Evolutionary conservation across 2,113 vertebrate species (phyloP).

Genomic region (Syngnathus floridae): DNA sequence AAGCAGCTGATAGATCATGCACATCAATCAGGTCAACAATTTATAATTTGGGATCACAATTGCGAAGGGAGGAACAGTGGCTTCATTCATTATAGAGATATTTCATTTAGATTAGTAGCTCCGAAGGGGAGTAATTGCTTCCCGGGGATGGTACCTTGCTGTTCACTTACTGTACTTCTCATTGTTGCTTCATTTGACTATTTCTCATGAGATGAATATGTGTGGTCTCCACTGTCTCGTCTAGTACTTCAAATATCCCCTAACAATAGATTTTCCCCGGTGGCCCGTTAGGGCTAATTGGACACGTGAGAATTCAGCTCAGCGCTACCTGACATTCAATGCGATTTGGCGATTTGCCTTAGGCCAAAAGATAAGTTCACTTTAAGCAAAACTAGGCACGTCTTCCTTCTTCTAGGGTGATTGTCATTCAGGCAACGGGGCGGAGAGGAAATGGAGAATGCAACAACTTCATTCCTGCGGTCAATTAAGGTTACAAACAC

Average conservation of each 20-base stretch:
- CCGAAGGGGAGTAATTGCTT: constrained; percentile 55
- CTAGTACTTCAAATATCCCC: constrained; percentile 35
- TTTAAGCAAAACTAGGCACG: constrained; percentile 10
- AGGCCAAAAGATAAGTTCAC: constrained; percentile 9
- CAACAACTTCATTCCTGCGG: constrained; percentile 36
- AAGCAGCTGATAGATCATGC: constrained; percentile 28
- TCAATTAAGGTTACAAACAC: constrained; percentile 20
- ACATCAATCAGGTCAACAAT: constrained; percentile 54
- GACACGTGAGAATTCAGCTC: constrained; percentile 29
- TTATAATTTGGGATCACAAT: constrained; percentile 51
- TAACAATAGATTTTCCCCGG: constrained; percentile 36
- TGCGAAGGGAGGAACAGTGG: constrained; percentile 47
- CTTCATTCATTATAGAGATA: constrained; percentile 63
- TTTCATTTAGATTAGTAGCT: constrained; percentile 70
- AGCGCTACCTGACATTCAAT: constrained; percentile 35
- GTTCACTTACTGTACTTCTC: constrained; percentile 59
- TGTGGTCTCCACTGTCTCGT: constrained; percentile 43
- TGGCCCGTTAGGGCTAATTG: constrained; percentile 40
- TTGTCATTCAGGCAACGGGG: constrained; percentile 17
- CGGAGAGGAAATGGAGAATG: constrained; percentile 13
- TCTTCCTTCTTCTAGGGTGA: constrained; percentile 19
- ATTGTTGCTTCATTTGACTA: constrained; percentile 45
- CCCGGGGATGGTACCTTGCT: constrained; percentile 46
- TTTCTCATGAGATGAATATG: constrained; percentile 38
- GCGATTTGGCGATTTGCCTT: constrained; percentile 17